phyloP scores from a whole-genome alignment of 1,140 invertebrate species.

The Philaenus spumarius region DNA sequence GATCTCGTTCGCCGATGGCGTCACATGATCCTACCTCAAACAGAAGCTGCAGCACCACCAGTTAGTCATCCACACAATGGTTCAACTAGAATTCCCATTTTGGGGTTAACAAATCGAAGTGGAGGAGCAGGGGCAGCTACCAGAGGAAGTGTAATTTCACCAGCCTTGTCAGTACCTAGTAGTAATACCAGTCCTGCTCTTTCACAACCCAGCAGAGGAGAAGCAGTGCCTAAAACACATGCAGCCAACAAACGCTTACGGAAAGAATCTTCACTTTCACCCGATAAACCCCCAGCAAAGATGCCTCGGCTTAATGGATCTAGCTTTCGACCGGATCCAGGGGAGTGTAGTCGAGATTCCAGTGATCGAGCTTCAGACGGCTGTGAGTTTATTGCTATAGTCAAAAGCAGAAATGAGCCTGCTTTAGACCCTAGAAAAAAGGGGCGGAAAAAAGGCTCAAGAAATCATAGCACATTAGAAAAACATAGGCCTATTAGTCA shows the following conservation, averaged over 20 bases:
- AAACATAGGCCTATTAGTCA: slow-evolving; percentile 21
- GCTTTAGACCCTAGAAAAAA: slow-evolving; percentile 47
- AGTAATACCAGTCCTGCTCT: slow-evolving; percentile 25
- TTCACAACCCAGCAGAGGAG: slow-evolving; percentile 20
- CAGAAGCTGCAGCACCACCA: slow-evolving; percentile 35
- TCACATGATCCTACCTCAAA: slow-evolving; percentile 60
- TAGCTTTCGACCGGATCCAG: slow-evolving; percentile 15
- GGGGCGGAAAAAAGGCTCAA: slow-evolving; percentile 62
- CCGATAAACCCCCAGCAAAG: slow-evolving; percentile 33
- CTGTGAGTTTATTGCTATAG: slow-evolving; percentile 15
- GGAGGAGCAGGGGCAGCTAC: slow-evolving; percentile 35
- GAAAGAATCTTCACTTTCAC: slow-evolving; percentile 42
- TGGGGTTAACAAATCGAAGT: not conserved
- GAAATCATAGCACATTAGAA: slow-evolving; percentile 38
- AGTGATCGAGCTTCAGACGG: slow-evolving; percentile 16
- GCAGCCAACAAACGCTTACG: slow-evolving; percentile 53
- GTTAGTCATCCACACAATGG: slow-evolving; percentile 23
- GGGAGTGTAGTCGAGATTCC: slow-evolving; percentile 23
- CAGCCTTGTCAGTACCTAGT: slow-evolving; percentile 27
- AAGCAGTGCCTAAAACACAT: slow-evolving; percentile 50
- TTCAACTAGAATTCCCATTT: not conserved
- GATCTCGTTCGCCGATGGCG: slow-evolving; percentile 87
- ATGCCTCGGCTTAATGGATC: slow-evolving; percentile 42
- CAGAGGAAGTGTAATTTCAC: slow-evolving; percentile 34
- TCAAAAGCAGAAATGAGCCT: slow-evolving; percentile 24